Evolutionary conservation across 92 coral and sea anemone genomes (phyloP).

Genomic region (Hydrozoanthus gracilis): DNA sequence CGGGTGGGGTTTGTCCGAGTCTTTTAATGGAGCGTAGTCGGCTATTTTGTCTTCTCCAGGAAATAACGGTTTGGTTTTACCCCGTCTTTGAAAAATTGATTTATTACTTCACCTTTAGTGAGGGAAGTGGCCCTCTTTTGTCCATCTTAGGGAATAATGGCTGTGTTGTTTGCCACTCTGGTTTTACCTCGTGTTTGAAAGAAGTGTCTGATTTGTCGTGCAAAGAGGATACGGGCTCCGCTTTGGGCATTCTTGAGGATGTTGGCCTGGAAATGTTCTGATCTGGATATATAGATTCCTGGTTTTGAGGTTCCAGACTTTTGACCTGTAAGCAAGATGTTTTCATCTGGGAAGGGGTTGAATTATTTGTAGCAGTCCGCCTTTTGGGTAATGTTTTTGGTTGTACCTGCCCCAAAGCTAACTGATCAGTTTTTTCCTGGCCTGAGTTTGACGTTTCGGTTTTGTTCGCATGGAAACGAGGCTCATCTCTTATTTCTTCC

Average conservation of each 20-base stretch:
- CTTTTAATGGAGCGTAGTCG: too few species aligned
- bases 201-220: neutral
- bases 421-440: neutral
- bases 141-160: neutral
- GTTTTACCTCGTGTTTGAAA: neutral
- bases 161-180: neutral
- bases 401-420: neutral
- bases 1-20: too few species aligned
- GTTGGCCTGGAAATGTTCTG: neutral
- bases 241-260: neutral
- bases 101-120: too few species aligned
- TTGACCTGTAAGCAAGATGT: neutral
- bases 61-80: too few species aligned
- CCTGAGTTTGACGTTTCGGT: neutral
- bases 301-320: neutral
- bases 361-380: neutral
- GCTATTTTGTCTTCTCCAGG: too few species aligned
- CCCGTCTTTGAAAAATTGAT: too few species aligned
- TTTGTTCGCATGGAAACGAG: neutral
- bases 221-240: neutral
- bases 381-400: neutral
- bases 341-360: neutral
- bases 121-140: too few species aligned
- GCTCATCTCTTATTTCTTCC: neutral
- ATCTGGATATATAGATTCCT: neutral